Percentiles rank a stretch among this genome's conserved stretches.
Evolutionary conservation across 2,113 vertebrate genomes (phyloP).

Genomic region (Colaptes auratus): DNA sequence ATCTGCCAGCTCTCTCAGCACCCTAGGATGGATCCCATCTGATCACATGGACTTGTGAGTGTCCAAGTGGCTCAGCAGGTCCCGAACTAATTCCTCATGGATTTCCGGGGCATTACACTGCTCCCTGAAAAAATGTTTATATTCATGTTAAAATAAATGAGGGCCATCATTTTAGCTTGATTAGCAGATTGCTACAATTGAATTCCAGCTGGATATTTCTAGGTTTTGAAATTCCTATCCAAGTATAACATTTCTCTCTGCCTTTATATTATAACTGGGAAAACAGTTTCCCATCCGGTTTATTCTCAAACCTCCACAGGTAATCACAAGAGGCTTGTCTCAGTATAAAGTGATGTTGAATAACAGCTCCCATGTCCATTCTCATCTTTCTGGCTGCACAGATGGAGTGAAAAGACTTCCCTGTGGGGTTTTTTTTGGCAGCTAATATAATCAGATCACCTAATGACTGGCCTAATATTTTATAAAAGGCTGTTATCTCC

Average conservation of each 20-base stretch:
- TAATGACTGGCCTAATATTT: background rate
- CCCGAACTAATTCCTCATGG: too few species aligned
- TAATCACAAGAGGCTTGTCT: background rate
- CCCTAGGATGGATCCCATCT: too few species aligned
- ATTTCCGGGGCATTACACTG: too few species aligned
- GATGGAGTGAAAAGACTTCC: conserved; percentile 38
- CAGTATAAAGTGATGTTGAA: background rate
- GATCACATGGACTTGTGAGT: too few species aligned
- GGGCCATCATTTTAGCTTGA: background rate
- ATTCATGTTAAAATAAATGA: background rate
- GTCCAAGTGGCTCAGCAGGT: too few species aligned
- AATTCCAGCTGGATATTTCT: background rate
- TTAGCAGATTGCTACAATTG: background rate
- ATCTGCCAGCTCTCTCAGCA: too few species aligned
- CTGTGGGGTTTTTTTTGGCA: background rate
- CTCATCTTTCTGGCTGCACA: conserved; percentile 9
- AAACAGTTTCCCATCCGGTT: background rate
- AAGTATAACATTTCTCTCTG: background rate
- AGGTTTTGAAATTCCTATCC: background rate
- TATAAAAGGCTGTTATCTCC: background rate
- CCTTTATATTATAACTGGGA: background rate
- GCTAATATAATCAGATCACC: conserved; percentile 1
- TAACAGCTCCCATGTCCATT: conserved; percentile 31
- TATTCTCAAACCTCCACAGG: background rate
- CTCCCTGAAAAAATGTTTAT: too few species aligned